Evolutionary conservation across 2,113 vertebrate genomes (phyloP).

Genomic region (Hippocampus comes): DNA sequence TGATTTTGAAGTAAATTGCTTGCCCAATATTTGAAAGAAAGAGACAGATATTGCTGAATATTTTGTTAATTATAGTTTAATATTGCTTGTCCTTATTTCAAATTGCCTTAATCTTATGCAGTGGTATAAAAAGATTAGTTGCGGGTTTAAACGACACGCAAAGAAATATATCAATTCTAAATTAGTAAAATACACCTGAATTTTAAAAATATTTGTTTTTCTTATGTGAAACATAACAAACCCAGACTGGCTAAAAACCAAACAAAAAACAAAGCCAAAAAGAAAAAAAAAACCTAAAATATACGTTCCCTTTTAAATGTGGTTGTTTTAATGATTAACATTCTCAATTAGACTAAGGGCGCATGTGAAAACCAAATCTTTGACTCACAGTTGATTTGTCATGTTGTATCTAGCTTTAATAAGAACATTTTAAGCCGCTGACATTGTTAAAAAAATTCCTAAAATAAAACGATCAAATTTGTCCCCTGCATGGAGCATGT

Average conservation of each 20-base stretch:
- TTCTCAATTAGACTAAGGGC: background rate
- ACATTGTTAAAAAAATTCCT: constrained; percentile 24
- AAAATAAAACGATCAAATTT: constrained; percentile 3
- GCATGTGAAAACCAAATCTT: constrained; percentile 15
- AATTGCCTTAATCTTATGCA: background rate
- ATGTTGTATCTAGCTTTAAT: constrained; percentile 31
- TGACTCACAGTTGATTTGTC: constrained; percentile 26
- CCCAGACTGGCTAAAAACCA: too few species aligned
- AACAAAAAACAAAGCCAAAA: too few species aligned
- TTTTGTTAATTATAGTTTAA: background rate
- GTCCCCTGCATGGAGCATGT: constrained; percentile 26
- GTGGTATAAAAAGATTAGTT: background rate
- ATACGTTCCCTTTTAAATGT: too few species aligned
- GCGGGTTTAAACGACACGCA: background rate
- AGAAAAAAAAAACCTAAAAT: too few species aligned
- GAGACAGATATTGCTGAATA: too few species aligned
- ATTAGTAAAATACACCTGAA: too few species aligned
- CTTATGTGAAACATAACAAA: too few species aligned
- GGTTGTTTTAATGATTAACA: too few species aligned
- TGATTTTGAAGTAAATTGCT: background rate
- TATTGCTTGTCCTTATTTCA: background rate
- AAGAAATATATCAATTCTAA: background rate
- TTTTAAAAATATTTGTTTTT: too few species aligned
- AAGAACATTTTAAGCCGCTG: constrained; percentile 18
- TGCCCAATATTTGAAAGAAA: background rate